Percentiles rank a stretch among this genome's conserved stretches.
phyloP scores from a whole-genome alignment of 2,888 invertebrate species.

The Drosophila meridiana region DNA sequence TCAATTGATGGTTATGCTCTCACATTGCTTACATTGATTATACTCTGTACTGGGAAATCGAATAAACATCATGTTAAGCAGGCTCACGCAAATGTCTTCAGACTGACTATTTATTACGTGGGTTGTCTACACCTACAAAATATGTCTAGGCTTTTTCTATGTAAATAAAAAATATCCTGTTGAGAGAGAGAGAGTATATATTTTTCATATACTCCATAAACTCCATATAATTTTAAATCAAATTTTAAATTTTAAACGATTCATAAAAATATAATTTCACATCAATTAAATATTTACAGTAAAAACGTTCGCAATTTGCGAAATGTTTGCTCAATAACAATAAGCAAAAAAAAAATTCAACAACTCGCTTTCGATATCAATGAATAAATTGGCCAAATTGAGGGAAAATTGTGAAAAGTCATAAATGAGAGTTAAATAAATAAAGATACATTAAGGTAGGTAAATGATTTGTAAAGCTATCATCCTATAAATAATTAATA shows the following conservation, averaged over 20 bases:
- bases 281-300: neutral
- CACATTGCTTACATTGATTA: constrained; percentile 1
- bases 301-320: neutral
- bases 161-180: too few relatives aligned
- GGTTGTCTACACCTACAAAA: too few relatives aligned
- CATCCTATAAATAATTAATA: constrained; percentile 25
- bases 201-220: too few relatives aligned
- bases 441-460: neutral
- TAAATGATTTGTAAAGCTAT: neutral
- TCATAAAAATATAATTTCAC: neutral
- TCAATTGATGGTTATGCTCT: constrained; percentile 10
- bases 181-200: too few relatives aligned
- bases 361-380: neutral
- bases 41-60: neutral
- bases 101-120: neutral
- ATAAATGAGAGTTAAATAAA: neutral
- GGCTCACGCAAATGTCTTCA: neutral
- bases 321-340: neutral
- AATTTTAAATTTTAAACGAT: neutral
- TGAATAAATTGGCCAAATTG: neutral
- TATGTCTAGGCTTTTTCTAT: too few relatives aligned
- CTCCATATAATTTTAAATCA: too few relatives aligned
- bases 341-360: neutral
- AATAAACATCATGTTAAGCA: neutral
- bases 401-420: neutral